Percentiles rank a stretch among this genome's conserved stretches.
Conservation (phyloP, 2,797 vertebrate species). For the Xenentodon cancila region DNA sequence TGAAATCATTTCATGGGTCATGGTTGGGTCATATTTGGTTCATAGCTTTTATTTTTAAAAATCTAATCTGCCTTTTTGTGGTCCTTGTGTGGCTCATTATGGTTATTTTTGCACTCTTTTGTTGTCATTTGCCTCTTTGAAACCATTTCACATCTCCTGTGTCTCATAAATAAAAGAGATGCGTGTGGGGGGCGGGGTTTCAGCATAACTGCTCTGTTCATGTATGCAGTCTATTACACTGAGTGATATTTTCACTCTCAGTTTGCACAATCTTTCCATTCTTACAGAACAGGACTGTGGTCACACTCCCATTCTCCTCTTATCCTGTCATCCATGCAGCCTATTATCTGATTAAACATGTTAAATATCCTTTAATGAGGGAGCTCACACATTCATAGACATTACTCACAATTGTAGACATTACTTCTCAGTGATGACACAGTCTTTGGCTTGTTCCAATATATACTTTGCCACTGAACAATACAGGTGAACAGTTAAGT, state of each 20-base stretch:
- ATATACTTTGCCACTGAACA: slow-evolving; percentile 41
- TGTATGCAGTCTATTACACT: neutral
- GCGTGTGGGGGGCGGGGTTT: no score
- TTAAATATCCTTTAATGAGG: slow-evolving; percentile 43
- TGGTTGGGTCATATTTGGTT: no score
- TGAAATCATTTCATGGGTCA: no score
- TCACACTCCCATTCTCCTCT: slow-evolving; percentile 19
- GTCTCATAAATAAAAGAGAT: no score
- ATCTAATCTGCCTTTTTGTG: no score
- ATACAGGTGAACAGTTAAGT: slow-evolving; percentile 14
- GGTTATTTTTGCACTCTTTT: no score
- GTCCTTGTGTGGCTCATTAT: no score
- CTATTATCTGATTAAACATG: slow-evolving; percentile 33
- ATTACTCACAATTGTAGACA: slow-evolving; percentile 53
- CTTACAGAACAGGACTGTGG: neutral
- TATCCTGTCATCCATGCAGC: slow-evolving; percentile 11
- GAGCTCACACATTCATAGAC: slow-evolving; percentile 40
- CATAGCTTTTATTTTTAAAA: no score
- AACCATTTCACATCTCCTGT: no score
- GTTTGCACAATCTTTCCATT: neutral
- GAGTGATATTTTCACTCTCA: neutral
- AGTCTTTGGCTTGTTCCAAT: slow-evolving; percentile 13
- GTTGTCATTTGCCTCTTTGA: no score
- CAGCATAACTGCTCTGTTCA: no score
- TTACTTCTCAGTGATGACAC: slow-evolving; percentile 41